Evolutionary conservation across 37 sponge, comb jelly and placozoan species (phyloP), one percentile per base, ranked within the genome.

Genomic region (Geodia barretti): DNA sequence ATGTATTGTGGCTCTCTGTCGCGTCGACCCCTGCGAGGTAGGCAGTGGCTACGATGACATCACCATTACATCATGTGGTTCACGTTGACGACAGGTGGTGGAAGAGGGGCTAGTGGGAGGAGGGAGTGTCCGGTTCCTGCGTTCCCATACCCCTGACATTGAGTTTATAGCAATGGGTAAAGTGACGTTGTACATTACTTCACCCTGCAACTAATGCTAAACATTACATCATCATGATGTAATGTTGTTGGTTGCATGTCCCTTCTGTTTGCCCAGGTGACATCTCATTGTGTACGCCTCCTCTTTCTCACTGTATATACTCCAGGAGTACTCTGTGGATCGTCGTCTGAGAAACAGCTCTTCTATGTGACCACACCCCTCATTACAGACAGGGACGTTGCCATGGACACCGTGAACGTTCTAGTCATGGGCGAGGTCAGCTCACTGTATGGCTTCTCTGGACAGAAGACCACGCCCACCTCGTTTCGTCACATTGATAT

Each of bases 151-250:
- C 17, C 93, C 93, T 29, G 21, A 85, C 1, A 75, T 85, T 20
- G 79, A 92, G 11, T 88, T 77, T 75, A 73, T 88, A 19, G 93
- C 86, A 58, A 59, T 85, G 28, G 93, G 93, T 92, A 62, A 70
- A 81, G 34, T 58, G n/a, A 7, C 59, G 29, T 59, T 59, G 4
- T n/a, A 3, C 31, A 47, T 75, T 34, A n/a, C 61, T 8, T 73
- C 11, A 29, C 9, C 33, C 20, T 29, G 19, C 60, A 8, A 24
- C 2, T 41, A 28, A 41, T 68, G 69, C n/a, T 64, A 3, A 33
- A 31, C 11, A 78, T 4, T 8, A n/a, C n/a, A n/a, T n/a, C n/a
- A n/a, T n/a, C n/a, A n/a, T n/a, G n/a, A n/a, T n/a, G n/a, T n/a
- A n/a, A n/a, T n/a, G n/a, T n/a, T n/a, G n/a, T n/a, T n/a, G n/a